Base-by-base conservation (phyloP, 2,113 vertebrate genomes). In the Barbus barbus region DNA sequence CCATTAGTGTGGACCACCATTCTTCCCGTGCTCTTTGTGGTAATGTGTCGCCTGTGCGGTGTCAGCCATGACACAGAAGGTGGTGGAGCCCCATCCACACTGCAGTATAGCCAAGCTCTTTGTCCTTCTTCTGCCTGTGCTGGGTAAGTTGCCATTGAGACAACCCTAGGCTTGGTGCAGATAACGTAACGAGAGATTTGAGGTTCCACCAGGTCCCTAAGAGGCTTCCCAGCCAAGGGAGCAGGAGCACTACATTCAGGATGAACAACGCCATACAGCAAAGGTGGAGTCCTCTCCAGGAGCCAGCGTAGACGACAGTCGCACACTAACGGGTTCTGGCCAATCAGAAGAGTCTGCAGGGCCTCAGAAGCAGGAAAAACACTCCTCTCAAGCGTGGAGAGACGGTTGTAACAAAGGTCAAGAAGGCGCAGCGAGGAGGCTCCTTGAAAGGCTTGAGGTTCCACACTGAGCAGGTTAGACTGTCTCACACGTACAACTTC, bases 301-400 rank as follows among this genome's bases (percentile, higher is more conserved):
- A 99, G 94, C 98, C 98, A 99, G 61, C 98, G 94, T 80, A 99
- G 93, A 69, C 98, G 95, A 84, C 98, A 99, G 93, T 99, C 98
- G 0, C 98, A 99, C 84, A 97, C 97, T 84, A 99, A 92, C 0
- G 97, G 97, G 89, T 99, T 99, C 85, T 95, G 94, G 87, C 97
- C 97, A 22, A 99, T 93, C 89, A 96, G 96, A 51, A 99, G 96
- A 0, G 94, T 96, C 92, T 96, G 96, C 88, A 99, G 92, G 89
- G 94, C 95, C 86, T 96, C 95, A 58, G 97, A 95, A 0, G 96
- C 96, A 67, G 97, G 95, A 87, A 99, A 98, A 76, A 95, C 95
- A 0, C 93, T 95, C 85, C 95, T 96, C 92, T 99, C 97, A 88
- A 99, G 93, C 0, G 98, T 98, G 91, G 94, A 95, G 90, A 99